Conservation (phyloP, 1,140 invertebrate genomes). For the Chymomyza costata region DNA sequence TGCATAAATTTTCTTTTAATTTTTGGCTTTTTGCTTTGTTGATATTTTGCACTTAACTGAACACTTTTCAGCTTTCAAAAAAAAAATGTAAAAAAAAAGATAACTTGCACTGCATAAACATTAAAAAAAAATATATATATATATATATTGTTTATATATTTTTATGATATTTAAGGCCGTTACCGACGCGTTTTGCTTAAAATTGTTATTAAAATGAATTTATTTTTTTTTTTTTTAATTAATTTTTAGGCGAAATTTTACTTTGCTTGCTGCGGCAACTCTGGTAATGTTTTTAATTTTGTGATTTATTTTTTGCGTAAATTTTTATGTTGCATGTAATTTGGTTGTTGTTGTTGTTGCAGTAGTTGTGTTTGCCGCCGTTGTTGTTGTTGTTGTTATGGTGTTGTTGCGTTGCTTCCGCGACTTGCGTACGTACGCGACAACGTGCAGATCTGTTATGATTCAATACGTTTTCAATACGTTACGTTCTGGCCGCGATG, state of each 20-base stretch:
- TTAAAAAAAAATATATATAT: no score
- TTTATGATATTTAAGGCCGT: no score
- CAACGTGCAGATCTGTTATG: slow-evolving; percentile 73
- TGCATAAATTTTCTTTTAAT: no score
- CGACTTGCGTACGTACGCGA: slow-evolving; percentile 70
- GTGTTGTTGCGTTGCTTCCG: slow-evolving; percentile 42
- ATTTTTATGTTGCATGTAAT: slow-evolving; percentile 9
- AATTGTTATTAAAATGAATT: no score
- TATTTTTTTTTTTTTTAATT: slow-evolving; percentile 15
- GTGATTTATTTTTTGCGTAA: slow-evolving; percentile 17
- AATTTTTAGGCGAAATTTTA: slow-evolving; percentile 3
- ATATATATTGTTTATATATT: no score
- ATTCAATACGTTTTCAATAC: slow-evolving; percentile 72
- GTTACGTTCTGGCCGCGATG: slow-evolving; percentile 36
- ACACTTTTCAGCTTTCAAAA: no score
- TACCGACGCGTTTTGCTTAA: no score
- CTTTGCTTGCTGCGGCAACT: slow-evolving; percentile 15
- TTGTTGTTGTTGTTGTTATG: slow-evolving; percentile 25
- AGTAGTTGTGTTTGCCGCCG: not conserved
- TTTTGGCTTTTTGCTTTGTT: no score
- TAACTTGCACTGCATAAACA: no score
- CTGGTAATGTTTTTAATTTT: not conserved
- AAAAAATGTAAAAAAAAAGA: no score
- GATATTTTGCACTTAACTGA: no score
- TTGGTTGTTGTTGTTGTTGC: slow-evolving; percentile 23